Base-by-base conservation (phyloP, 1,140 invertebrate genomes). In the Pinna nobilis region DNA sequence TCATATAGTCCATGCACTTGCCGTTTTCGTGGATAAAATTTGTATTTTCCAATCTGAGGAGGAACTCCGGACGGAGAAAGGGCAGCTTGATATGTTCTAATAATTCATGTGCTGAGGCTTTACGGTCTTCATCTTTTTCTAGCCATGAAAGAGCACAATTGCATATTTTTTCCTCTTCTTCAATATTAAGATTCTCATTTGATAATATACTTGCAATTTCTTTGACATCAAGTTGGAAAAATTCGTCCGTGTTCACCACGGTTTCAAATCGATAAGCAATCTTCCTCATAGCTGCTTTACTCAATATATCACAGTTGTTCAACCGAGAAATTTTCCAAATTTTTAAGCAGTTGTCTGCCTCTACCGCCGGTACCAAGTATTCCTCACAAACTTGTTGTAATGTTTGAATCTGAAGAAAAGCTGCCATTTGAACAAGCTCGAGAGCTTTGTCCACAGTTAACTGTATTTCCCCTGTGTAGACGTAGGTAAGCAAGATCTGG, bases 311-410 rank as follows among this genome's bases (percentile, higher is more conserved):
- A 15, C 59, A 63, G 28, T 63, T 63, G 37, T 63, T 30, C 9
- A 63, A 25, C 4, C 28, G 35, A 9, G 59, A 39, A 2, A 28
- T 35, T 50, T 80, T 76, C 83, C 83, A 86, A 20, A 83, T 68
- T 32, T 79, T 70, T 13, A 86, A 68, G 51, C 83, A 84, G 65
- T 86, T 86, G 23, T 77, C 75, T 7, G 72, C 67, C 13, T 76
- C 69, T 30, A 86, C 67, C 28, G 74, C 80, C 18, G 76, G 78
- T 49, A 77, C 76, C 9, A 86, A 51, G 63, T 82, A 80, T 30
- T 78, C 79, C 64, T 86, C 84, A 69, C 84, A 84, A 30, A 83
- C 70, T 55, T 81, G 76, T 63, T 83, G 81, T 4, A 86, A 71
- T 13, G 79, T 74, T 67, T 84, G 79, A 28, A 86, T 84, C 66